phyloP scores from a whole-genome alignment of 2,113 vertebrate genomes.

The Lasiurus cinereus region DNA sequence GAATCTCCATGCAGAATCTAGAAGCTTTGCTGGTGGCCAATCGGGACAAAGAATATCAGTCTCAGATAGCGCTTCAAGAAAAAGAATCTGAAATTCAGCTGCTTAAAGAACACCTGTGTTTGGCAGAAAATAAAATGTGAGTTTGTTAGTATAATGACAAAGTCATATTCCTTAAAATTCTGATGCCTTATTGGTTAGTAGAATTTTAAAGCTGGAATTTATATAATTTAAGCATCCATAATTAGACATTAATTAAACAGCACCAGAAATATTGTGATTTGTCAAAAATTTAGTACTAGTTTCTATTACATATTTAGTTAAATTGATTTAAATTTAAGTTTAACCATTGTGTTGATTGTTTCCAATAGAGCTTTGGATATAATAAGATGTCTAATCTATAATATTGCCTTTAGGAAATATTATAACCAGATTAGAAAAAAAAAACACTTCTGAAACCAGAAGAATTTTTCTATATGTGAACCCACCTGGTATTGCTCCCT shows the following conservation, averaged over 20 bases:
- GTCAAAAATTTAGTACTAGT: background rate
- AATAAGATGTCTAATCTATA: constrained; percentile 32
- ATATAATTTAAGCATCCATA: background rate
- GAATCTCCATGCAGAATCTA: constrained; percentile 87
- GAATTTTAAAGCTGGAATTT: constrained; percentile 49
- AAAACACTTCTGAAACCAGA: constrained; percentile 12
- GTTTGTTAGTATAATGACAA: constrained; percentile 72
- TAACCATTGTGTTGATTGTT: constrained; percentile 43
- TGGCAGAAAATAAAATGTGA: constrained; percentile 89
- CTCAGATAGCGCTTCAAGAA: constrained; percentile 87
- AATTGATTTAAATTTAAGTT: constrained; percentile 36
- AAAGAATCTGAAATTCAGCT: constrained; percentile 89
- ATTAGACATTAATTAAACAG: constrained; percentile 26
- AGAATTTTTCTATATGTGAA: background rate
- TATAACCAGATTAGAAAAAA: constrained; percentile 27
- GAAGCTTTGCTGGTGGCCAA: constrained; percentile 86
- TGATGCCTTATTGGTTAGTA: background rate
- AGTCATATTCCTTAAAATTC: background rate
- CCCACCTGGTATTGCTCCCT: background rate
- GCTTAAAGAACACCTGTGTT: constrained; percentile 88
- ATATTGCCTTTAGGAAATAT: constrained; percentile 35
- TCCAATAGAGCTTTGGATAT: background rate
- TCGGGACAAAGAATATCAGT: constrained; percentile 87
- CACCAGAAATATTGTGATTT: constrained; percentile 48
- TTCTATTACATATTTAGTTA: constrained; percentile 35